Evolutionary conservation across 2,888 invertebrate species (phyloP).

Genomic region (Lamproptera curius): DNA sequence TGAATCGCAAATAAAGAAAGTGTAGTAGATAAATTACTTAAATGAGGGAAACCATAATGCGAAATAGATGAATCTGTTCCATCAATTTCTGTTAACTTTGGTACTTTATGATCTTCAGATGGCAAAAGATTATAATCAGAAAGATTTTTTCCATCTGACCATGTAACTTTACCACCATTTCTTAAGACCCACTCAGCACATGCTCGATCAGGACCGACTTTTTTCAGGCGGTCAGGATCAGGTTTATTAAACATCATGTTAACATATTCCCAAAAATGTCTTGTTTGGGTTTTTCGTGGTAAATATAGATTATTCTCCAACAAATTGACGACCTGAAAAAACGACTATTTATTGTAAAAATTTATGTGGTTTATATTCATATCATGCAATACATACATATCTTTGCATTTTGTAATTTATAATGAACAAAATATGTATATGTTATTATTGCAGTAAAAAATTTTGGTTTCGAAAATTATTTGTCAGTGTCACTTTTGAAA

Average conservation of each 20-base stretch:
- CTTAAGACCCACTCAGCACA: constrained; percentile 97
- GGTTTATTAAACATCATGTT: constrained; percentile 83
- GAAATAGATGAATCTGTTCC: constrained; percentile 89
- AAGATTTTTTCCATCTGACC: constrained; percentile 77
- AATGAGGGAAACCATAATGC: constrained; percentile 90
- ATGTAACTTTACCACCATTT: constrained; percentile 91
- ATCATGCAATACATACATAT: constrained; percentile 10
- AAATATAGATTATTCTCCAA: not conserved
- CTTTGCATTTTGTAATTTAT: constrained; percentile 4
- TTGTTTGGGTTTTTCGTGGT: constrained; percentile 34
- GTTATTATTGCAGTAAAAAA: too few relatives aligned
- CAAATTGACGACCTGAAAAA: constrained; percentile 7
- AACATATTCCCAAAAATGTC: constrained; percentile 73
- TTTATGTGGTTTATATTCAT: not conserved
- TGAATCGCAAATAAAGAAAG: constrained; percentile 9
- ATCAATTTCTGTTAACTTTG: constrained; percentile 82
- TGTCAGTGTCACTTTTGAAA: too few relatives aligned
- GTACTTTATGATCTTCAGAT: constrained; percentile 65
- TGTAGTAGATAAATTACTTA: constrained; percentile 71
- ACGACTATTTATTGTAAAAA: not conserved
- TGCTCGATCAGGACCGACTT: constrained; percentile 91
- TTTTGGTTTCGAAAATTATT: too few relatives aligned
- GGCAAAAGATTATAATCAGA: constrained; percentile 88
- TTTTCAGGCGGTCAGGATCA: constrained; percentile 81
- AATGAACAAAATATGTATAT: too few relatives aligned